These are phyloP conservation scores for Lepilemur ruficaudatus DNA, from an alignment of 2,797 vertebrate species.

Conservation along the genomic window DNA sequence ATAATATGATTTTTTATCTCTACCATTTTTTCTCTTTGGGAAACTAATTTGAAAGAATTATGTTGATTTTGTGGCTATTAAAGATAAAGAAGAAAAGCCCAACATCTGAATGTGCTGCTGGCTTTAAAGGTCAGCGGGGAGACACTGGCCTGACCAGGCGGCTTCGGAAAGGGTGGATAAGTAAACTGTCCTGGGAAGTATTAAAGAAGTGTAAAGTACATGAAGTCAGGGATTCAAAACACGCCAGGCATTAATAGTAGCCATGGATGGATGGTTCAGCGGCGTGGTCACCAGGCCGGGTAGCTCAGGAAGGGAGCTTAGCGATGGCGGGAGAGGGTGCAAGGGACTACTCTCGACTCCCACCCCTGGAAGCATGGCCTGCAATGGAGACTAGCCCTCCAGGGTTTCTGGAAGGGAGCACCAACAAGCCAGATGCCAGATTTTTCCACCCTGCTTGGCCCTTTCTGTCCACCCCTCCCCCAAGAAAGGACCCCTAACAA, in stretches of 20 bases:
- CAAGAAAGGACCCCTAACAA: not conserved
- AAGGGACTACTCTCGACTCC: not conserved
- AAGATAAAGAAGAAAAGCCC: not conserved
- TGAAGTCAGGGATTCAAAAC: not conserved
- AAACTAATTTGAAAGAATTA: slow-evolving; percentile 10
- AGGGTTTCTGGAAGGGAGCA: not conserved
- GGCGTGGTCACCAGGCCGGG: not conserved
- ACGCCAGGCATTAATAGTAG: not conserved
- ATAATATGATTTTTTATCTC: not conserved
- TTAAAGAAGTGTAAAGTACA: not conserved
- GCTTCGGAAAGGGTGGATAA: not conserved
- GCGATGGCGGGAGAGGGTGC: not conserved
- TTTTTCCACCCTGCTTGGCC: not conserved
- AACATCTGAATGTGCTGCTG: not conserved
- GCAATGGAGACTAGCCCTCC: not conserved
- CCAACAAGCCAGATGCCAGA: not conserved
- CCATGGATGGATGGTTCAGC: not conserved
- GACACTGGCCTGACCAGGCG: not conserved
- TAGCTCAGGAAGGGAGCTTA: not conserved
- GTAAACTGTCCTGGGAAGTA: not conserved
- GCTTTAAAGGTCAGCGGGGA: not conserved
- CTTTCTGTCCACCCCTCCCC: not conserved
- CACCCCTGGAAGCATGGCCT: not conserved
- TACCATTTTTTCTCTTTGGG: not conserved
- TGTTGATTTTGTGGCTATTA: slow-evolving; percentile 15